phyloP scores from a whole-genome alignment of 2,797 vertebrate genomes.

The Microchirus variegatus region DNA sequence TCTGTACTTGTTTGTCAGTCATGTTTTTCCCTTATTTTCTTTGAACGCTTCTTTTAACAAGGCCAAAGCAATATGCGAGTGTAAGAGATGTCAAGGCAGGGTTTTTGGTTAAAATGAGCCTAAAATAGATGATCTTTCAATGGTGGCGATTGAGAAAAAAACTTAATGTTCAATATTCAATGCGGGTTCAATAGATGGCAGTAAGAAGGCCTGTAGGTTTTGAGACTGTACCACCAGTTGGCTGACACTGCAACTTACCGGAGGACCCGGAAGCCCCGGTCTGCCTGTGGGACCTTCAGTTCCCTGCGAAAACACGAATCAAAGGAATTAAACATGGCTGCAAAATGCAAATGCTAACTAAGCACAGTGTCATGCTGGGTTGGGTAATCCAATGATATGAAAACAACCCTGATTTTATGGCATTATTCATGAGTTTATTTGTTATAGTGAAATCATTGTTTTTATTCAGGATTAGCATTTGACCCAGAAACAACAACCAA shows the following conservation, averaged over 20 bases:
- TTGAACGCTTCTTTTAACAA: conserved; percentile 37
- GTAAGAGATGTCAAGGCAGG: neutral
- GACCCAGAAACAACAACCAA: too few relatives aligned
- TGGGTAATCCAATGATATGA: conserved; percentile 17
- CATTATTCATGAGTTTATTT: too few relatives aligned
- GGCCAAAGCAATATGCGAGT: too few relatives aligned
- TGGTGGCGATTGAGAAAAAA: neutral
- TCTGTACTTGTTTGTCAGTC: conserved; percentile 64
- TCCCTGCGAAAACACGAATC: conserved; percentile 83
- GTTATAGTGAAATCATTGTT: too few relatives aligned
- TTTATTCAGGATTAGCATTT: too few relatives aligned
- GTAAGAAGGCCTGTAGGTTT: neutral
- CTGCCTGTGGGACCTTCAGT: conserved; percentile 88
- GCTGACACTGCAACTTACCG: conserved; percentile 83
- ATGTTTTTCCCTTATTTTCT: conserved; percentile 40
- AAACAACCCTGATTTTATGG: neutral
- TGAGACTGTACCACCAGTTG: neutral
- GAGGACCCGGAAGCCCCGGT: conserved; percentile 92
- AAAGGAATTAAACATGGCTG: conserved; percentile 40
- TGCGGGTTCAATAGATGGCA: conserved; percentile 7
- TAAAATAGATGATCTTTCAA: conserved; percentile 1
- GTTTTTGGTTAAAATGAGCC: neutral
- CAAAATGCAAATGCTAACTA: conserved; percentile 22
- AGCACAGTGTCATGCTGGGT: conserved; percentile 2
- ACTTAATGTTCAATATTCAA: neutral